Conservation (phyloP, 2,888 invertebrate species). For the Acrobasis suavella region DNA sequence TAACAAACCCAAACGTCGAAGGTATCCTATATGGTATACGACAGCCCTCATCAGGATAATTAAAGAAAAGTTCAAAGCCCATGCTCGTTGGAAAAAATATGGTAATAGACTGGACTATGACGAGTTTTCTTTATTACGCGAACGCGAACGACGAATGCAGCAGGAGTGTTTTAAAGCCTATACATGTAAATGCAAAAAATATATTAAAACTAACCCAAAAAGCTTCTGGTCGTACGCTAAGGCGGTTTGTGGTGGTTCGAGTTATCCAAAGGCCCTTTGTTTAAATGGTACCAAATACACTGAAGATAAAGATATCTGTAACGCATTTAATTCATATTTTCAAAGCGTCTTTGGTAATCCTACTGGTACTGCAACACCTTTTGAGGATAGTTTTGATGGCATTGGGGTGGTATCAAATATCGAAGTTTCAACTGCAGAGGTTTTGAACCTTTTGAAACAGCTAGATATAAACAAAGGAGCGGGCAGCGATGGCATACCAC, state of each 20-base stretch:
- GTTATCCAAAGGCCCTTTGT: background rate
- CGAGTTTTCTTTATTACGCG: background rate
- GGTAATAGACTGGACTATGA: too few relatives aligned
- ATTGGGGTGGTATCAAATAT: too few relatives aligned
- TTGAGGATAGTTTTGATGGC: background rate
- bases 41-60: background rate
- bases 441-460: background rate
- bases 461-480: background rate
- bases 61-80: background rate
- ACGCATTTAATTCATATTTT: background rate
- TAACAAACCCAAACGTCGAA: too few relatives aligned
- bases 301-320: background rate
- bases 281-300: background rate
- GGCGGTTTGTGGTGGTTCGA: constrained; percentile 3
- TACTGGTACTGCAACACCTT: background rate
- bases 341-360: background rate
- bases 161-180: background rate
- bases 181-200: background rate
- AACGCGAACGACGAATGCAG: background rate
- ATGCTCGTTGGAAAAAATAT: too few relatives aligned
- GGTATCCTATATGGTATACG: constrained; percentile 1
- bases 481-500: background rate
- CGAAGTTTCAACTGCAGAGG: background rate
- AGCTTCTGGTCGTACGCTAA: constrained; percentile 8
- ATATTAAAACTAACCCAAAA: background rate